Percentiles rank a stretch among this genome's conserved stretches.
phyloP scores from a whole-genome alignment of 2,888 invertebrate species.

The Leptopilina drosophilae region DNA sequence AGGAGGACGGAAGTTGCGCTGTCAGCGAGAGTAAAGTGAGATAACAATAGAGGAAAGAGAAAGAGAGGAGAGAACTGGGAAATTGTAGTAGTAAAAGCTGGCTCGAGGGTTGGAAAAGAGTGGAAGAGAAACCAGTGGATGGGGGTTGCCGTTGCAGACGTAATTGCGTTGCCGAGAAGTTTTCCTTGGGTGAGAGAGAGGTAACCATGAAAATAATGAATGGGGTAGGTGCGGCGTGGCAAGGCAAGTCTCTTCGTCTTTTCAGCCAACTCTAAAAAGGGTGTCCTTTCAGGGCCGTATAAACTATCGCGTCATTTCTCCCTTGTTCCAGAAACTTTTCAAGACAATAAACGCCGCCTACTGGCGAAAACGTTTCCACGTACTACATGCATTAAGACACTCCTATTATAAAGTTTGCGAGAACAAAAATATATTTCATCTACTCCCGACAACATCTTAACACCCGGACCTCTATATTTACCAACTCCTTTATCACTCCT shows the following conservation, averaged over 20 bases:
- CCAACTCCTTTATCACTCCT: not conserved
- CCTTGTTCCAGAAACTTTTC: slow-evolving; percentile 38
- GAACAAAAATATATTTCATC: slow-evolving; percentile 34
- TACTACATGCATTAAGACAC: slow-evolving; percentile 45
- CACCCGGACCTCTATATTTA: not conserved
- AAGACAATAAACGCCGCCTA: slow-evolving; percentile 52
- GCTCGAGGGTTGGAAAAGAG: slow-evolving; percentile 53
- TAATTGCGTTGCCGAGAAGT: slow-evolving; percentile 76
- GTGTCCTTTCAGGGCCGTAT: slow-evolving; percentile 47
- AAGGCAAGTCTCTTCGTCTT: not conserved
- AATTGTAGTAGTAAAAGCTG: slow-evolving; percentile 58
- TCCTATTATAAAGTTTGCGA: slow-evolving; percentile 26
- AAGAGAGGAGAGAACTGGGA: slow-evolving; percentile 43
- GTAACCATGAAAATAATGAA: slow-evolving; percentile 77
- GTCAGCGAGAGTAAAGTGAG: slow-evolving; percentile 43
- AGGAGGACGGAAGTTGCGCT: slow-evolving; percentile 30
- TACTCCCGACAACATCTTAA: slow-evolving; percentile 17
- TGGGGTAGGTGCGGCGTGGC: slow-evolving; percentile 61
- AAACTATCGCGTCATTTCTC: slow-evolving; percentile 32
- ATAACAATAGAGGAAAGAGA: slow-evolving; percentile 11
- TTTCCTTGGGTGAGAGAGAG: slow-evolving; percentile 72
- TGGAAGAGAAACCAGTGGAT: slow-evolving; percentile 49
- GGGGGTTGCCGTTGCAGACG: slow-evolving; percentile 63
- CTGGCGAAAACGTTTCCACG: slow-evolving; percentile 37
- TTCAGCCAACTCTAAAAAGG: slow-evolving; percentile 21